A percentile compares a stretch with the other conserved stretches of the same genome.
phyloP scores from a whole-genome alignment of 2,888 invertebrate genomes.

The Synanthedon formicaeformis region DNA sequence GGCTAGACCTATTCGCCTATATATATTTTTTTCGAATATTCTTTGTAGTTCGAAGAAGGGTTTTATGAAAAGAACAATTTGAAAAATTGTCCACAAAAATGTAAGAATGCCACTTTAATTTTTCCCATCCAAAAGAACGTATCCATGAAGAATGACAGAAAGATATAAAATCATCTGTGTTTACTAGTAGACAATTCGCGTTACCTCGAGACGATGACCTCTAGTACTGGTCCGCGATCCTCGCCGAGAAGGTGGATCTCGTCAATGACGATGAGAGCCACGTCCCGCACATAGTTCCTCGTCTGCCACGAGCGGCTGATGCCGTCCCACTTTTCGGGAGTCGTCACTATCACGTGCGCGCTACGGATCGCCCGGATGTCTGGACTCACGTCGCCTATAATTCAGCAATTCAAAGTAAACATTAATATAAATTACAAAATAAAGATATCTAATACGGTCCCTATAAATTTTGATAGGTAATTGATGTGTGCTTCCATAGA shows the following conservation, averaged over 20 bases:
- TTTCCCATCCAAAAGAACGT: not conserved
- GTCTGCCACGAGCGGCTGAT: slow-evolving; percentile 99
- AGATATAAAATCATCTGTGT: not conserved
- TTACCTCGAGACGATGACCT: slow-evolving; percentile 92
- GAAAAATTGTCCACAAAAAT: too few relatives aligned
- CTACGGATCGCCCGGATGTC: slow-evolving; percentile 85
- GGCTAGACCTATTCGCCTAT: too few relatives aligned
- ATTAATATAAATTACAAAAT: too few relatives aligned
- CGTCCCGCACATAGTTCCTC: slow-evolving; percentile 91
- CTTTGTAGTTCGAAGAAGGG: too few relatives aligned
- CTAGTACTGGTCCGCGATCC: slow-evolving; percentile 89
- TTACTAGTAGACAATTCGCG: not conserved
- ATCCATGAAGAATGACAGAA: not conserved
- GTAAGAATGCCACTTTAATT: too few relatives aligned
- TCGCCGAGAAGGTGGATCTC: slow-evolving; percentile 97
- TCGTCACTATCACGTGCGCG: slow-evolving; percentile 96
- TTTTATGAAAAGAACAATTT: too few relatives aligned
- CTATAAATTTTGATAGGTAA: too few relatives aligned
- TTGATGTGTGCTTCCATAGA: too few relatives aligned
- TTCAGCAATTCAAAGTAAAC: too few relatives aligned
- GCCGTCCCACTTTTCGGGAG: slow-evolving; percentile 99
- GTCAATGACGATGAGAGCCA: slow-evolving; percentile 94
- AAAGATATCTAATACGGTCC: too few relatives aligned
- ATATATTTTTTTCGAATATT: too few relatives aligned
- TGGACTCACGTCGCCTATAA: slow-evolving; percentile 78